A percentile compares a stretch with the other conserved stretches of the same genome.
These are phyloP conservation scores for Corynorhinus townsendii DNA, from an alignment of 2,113 vertebrate genomes.

Conservation along the genomic window DNA sequence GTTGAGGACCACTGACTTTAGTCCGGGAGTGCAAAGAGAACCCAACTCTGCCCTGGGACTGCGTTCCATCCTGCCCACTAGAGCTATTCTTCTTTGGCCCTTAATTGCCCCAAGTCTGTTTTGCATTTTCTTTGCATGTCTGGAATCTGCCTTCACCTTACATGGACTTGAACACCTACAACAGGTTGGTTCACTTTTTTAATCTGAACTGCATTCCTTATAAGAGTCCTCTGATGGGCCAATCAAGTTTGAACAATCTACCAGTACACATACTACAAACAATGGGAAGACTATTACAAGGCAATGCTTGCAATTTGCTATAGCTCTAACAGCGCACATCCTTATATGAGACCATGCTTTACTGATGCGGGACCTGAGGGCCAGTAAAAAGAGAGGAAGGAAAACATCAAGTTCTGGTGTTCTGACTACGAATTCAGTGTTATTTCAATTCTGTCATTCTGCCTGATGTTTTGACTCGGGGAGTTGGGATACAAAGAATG, in stretches of 20 bases:
- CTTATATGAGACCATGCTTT: neutral
- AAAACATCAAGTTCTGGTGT: neutral
- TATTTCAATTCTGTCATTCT: neutral
- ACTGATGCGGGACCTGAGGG: neutral
- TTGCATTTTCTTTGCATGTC: neutral
- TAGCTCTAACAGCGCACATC: rapidly evolving
- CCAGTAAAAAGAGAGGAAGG: neutral
- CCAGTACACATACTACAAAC: neutral
- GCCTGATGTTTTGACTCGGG: neutral
- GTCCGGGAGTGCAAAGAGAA: neutral
- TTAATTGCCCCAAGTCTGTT: neutral
- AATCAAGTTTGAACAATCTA: neutral
- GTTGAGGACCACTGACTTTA: neutral
- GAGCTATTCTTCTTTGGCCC: neutral
- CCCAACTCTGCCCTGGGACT: neutral
- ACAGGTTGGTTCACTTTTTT: neutral
- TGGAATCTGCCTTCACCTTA: neutral
- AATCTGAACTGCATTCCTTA: neutral
- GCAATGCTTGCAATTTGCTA: neutral
- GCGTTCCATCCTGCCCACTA: neutral
- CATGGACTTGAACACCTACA: neutral
- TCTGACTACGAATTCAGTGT: neutral
- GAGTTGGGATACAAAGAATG: neutral
- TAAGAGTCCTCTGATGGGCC: neutral
- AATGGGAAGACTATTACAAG: neutral